Conservation (phyloP, 2,888 invertebrate species). For the Stenodera caucasica region DNA sequence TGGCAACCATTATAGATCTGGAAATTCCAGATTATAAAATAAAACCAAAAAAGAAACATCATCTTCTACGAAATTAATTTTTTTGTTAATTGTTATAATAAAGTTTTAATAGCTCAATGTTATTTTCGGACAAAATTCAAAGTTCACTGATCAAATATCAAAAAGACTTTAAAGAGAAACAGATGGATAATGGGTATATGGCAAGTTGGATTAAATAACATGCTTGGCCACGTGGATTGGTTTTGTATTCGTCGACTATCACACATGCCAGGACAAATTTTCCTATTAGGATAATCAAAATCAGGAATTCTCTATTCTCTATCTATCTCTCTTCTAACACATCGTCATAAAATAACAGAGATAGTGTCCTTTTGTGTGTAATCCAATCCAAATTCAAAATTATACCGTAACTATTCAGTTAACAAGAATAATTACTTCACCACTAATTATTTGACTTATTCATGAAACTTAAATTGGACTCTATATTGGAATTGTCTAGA, state of each 20-base stretch:
- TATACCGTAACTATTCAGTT: not conserved
- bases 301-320: not conserved
- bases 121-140: constrained; percentile 41
- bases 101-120: constrained; percentile 45
- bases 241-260: constrained; percentile 26
- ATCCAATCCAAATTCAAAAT: not conserved
- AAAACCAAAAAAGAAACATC: not conserved
- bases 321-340: not conserved
- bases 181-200: constrained; percentile 35
- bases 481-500: not conserved
- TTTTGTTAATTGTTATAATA: constrained; percentile 5
- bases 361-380: not conserved
- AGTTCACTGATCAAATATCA: constrained; percentile 46
- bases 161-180: constrained; percentile 43
- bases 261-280: constrained; percentile 26
- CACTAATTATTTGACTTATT: constrained; percentile 1
- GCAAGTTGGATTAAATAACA: constrained; percentile 33
- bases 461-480: not conserved
- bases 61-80: no score
- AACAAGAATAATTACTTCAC: not conserved
- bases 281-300: constrained; percentile 17
- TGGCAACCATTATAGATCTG: constrained; percentile 28
- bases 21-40: constrained; percentile 16
- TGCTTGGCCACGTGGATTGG: constrained; percentile 31
- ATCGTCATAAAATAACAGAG: no score